Evolutionary conservation across 2,888 invertebrate species (phyloP), one percentile per base, ranked within the genome.

Genomic region (Drosophila paramelanica): DNA sequence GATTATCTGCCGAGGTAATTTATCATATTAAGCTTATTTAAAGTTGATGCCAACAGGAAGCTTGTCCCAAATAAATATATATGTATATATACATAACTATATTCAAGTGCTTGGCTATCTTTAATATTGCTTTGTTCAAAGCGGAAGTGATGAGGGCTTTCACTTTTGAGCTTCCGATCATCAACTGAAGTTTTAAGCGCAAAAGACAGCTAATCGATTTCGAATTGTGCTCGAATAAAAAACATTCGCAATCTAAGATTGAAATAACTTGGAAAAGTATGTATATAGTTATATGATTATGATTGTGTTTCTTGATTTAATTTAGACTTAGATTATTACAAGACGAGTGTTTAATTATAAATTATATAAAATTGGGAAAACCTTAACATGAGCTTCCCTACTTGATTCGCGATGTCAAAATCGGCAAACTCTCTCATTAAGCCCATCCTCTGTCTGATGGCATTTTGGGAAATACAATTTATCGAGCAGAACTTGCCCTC

Each of bases 11-110:
- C 67, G 46, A 64, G 79, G 74, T 72, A 86, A 74, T 79, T 71
- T 72, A 81, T 74, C 72, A 65, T 65, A 82, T 83, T 83, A 83
- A 66, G 79, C 72, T 67, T 70, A 79, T 79, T 77, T 77, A 72
- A 66, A 50, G 42, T 25, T 60, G 57, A 41, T 51, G 68, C 31
- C n/a, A 62, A 61, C 83, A 85, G 81, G 81, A 82, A 85, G 70
- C 45, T 57, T 67, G 86, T 27, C 55, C 86, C 66, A 82, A 56
- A 79, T 82, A 73, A 64, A 43, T 55, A 45, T 7, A 38, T n/a
- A 49, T 13, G 4, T n/a, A 42, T n/a, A 45, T 10, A 4, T 13
- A 55, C n/a, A 25, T 17, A 47, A 43, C 36, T 42, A n/a, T 49
- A 52, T 57, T 13, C 27, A 39, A 43, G 59, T 43, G 41, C 51